phyloP scores from a whole-genome alignment of 2,113 vertebrate genomes.

The Lucifuga dentata region DNA sequence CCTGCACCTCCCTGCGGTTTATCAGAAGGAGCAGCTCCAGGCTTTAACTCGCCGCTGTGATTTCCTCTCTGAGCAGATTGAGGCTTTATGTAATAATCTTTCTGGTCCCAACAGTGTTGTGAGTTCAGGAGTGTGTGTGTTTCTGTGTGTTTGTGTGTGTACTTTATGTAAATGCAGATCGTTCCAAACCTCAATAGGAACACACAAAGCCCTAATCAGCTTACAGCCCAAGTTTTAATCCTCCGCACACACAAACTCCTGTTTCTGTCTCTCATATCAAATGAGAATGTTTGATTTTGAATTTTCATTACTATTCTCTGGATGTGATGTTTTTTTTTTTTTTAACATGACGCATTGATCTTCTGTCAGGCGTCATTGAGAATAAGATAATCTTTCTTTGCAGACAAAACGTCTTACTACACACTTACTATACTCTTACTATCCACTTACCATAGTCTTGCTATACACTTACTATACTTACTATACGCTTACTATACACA shows the following conservation, averaged over 20 bases:
- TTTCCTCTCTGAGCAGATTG: conserved; percentile 63
- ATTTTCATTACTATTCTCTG: conserved; percentile 50
- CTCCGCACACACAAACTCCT: conserved; percentile 68
- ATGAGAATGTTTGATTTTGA: conserved; percentile 69
- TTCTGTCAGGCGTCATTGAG: too few relatives aligned
- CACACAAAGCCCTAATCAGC: conserved; percentile 79
- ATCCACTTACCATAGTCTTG: too few relatives aligned
- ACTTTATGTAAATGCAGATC: conserved; percentile 78
- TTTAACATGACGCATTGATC: too few relatives aligned
- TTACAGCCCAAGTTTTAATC: conserved; percentile 79
- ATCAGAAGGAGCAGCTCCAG: conserved; percentile 48
- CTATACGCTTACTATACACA: too few relatives aligned
- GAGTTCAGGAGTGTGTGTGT: conserved; percentile 31
- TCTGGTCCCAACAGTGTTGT: conserved; percentile 41
- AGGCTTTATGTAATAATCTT: conserved; percentile 73
- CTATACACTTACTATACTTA: too few relatives aligned
- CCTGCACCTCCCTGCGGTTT: conserved; percentile 42
- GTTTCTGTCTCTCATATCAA: conserved; percentile 73
- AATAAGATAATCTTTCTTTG: too few relatives aligned
- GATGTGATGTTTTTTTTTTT: conserved; percentile 6
- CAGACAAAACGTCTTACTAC: too few relatives aligned
- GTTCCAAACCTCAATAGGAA: conserved; percentile 70
- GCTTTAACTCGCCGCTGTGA: conserved; percentile 48
- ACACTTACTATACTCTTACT: too few relatives aligned
- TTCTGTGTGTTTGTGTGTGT: conserved; percentile 38